Percentiles rank a stretch among this genome's conserved stretches.
phyloP scores from a whole-genome alignment of 1,140 invertebrate genomes.

The Scaptodrosophila lebanonensis region DNA sequence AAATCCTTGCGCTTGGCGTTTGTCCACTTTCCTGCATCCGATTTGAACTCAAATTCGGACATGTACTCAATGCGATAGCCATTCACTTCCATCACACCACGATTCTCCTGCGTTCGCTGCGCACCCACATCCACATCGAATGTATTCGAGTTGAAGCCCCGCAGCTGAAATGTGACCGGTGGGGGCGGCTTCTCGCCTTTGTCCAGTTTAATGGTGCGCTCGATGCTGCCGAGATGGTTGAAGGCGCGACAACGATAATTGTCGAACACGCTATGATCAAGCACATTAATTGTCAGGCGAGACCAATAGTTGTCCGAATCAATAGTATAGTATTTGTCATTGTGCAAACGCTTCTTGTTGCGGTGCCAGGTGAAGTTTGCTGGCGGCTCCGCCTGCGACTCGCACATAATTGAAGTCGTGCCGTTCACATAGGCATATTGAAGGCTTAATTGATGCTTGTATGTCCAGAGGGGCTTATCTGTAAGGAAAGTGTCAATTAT shows the following conservation, averaged over 20 bases:
- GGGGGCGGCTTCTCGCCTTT: conserved; percentile 78
- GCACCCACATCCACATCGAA: conserved; percentile 76
- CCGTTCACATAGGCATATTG: conserved; percentile 78
- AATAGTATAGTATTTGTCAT: conserved; percentile 55
- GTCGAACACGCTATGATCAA: conserved; percentile 78
- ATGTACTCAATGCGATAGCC: conserved; percentile 75
- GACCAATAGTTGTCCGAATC: conserved; percentile 74
- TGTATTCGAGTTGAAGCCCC: conserved; percentile 74
- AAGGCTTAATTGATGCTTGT: conserved; percentile 51
- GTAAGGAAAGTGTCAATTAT: neutral
- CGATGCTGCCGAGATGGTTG: conserved; percentile 78
- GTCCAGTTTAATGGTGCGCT: conserved; percentile 77
- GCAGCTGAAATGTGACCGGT: conserved; percentile 71
- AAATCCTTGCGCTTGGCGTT: conserved; percentile 70
- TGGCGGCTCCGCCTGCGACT: conserved; percentile 79
- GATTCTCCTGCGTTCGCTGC: conserved; percentile 35
- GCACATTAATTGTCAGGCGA: conserved; percentile 77
- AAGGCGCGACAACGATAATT: conserved; percentile 79
- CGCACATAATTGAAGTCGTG: conserved; percentile 79
- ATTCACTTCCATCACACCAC: conserved; percentile 64
- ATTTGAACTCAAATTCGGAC: conserved; percentile 63
- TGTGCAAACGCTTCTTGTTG: conserved; percentile 66
- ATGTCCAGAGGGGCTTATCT: conserved; percentile 78
- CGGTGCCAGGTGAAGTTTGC: conserved; percentile 80
- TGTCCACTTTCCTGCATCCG: conserved; percentile 68